Evolutionary conservation across 2,797 vertebrate species (phyloP).

Genomic region (Gastrophryne carolinensis): DNA sequence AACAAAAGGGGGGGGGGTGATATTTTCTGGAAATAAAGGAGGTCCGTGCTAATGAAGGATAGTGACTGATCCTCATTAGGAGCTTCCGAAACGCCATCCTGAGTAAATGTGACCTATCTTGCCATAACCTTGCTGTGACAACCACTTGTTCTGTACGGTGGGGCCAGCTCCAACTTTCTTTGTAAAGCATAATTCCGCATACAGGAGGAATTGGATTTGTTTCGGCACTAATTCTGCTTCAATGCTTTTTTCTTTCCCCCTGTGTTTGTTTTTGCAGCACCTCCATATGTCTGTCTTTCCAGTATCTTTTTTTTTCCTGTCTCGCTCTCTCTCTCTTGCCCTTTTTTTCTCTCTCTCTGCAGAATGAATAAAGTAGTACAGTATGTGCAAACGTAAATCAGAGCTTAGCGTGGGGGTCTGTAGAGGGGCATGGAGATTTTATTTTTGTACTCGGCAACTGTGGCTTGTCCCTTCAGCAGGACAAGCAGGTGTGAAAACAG

Average conservation of each 20-base stretch:
- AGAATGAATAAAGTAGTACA: slow-evolving; percentile 42
- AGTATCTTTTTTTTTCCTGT: slow-evolving; percentile 27
- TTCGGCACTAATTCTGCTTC: slow-evolving; percentile 2
- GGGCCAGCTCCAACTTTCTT: too few relatives aligned
- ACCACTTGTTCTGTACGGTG: too few relatives aligned
- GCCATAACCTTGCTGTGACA: too few relatives aligned
- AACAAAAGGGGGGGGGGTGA: too few relatives aligned
- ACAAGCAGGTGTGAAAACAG: slow-evolving; percentile 49
- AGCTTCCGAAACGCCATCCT: too few relatives aligned
- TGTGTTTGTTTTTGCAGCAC: neutral
- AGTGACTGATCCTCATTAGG: too few relatives aligned
- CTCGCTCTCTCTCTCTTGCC: neutral
- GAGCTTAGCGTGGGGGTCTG: slow-evolving; percentile 23
- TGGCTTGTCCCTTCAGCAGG: slow-evolving; percentile 8
- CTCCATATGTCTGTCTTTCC: neutral
- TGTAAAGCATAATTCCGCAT: too few relatives aligned
- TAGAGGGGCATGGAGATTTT: slow-evolving; percentile 31
- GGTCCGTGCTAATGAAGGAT: too few relatives aligned
- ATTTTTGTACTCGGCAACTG: slow-evolving; percentile 29
- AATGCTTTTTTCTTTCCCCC: neutral
- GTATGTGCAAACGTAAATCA: slow-evolving; percentile 42
- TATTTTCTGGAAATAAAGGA: too few relatives aligned
- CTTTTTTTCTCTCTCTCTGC: neutral
- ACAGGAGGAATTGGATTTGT: too few relatives aligned
- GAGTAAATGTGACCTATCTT: too few relatives aligned